Base-by-base conservation (phyloP, 2,888 invertebrate genomes). In the Dasypolia templi region DNA sequence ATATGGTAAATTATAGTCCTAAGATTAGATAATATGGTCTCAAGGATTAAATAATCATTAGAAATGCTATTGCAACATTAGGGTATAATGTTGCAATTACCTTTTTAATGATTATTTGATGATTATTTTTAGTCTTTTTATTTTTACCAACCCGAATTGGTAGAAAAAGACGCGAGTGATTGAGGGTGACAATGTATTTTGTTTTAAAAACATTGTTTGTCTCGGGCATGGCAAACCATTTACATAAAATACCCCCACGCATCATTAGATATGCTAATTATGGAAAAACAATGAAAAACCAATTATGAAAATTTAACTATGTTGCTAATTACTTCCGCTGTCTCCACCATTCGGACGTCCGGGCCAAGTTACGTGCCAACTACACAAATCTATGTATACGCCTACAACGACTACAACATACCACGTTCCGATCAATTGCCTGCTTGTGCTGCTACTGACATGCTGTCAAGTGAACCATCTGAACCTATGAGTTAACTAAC, bases 401-500 rank as follows among this genome's bases (percentile, higher is more conserved):
- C 39, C 39, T 19, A 62, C 49, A 29, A n/a, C 53, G 42, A 55
- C 29, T 44, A 65, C 26, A 46, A 29, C 61, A 61, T 42, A 77
- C 51, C n/a, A 53, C 12, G 22, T 55, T 79, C 61, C 59, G 61
- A 73, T 65, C 49, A 49, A 72, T 55, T 70, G 55, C 44, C 12
- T 61, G 35, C 55, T 9, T 29, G 32, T 22, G 19, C 46, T 66
- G 77, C 12, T 14, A 63, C 66, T 76, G 77, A 77, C 53, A 67
- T 46, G 56, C 81, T 71, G 66, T 76, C 71, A 63, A 64, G 5
- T 32, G 35, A 76, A 81, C 3, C 14, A 29, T 62, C 56, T 26
- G n/a, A 53, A 70, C 19, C 19, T 51, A 49, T 65, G 26, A 46
- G 62, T 14, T 55, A 74, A 49, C 26, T 56, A 29, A 3, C 44